Base-by-base conservation (phyloP, 2,888 invertebrate species). In the Tetrapedia diversipes region DNA sequence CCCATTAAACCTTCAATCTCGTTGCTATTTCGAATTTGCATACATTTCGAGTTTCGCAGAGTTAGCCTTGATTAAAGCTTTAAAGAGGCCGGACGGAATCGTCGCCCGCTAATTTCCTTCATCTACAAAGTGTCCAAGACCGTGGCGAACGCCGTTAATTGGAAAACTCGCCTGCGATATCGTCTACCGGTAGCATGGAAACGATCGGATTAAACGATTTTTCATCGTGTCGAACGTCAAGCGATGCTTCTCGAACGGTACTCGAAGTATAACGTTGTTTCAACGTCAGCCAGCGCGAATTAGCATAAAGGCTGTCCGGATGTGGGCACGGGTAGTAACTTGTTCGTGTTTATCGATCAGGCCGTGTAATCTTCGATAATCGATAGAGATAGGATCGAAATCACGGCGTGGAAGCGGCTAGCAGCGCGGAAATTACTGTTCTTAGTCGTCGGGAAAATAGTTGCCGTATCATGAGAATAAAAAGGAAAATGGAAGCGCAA, bases 331-430 rank as follows among this genome's bases (percentile, higher is more conserved):
- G 32, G 24, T n/a, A n/a, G 24, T 67, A 56, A 68, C 61, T 51
- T 49, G 61, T 72, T 60, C 59, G 14, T 60, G 47, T 59, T 65
- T 64, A 65, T 72, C 60, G 73, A 73, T 27, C 27, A 29, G 39
- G 32, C 47, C 34, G 43, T 60, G 59, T 67, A 74, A 76, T 74
- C 60, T 60, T 64, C 47, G 68, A 77, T 77, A 77, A 77, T 77
- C 63, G 63, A 45, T 47, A 45, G 59, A 63, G 68, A 77, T 73
- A 73, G 53, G 66, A 65, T 53, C 59, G 75, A 49, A 57, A 75
- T 72, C 63, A 29, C 32, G 39, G 41, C 41, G 32, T n/a, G 7
- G 65, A 65, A 49, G 39, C 14, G 39, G 27, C 34, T 71, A 24
- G 43, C 34, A 11, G 24, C 22, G 53, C 24, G 54, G 74, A 74